Evolutionary conservation across 1,140 invertebrate genomes (phyloP).

Genomic region (Diabrotica undecimpunctata): DNA sequence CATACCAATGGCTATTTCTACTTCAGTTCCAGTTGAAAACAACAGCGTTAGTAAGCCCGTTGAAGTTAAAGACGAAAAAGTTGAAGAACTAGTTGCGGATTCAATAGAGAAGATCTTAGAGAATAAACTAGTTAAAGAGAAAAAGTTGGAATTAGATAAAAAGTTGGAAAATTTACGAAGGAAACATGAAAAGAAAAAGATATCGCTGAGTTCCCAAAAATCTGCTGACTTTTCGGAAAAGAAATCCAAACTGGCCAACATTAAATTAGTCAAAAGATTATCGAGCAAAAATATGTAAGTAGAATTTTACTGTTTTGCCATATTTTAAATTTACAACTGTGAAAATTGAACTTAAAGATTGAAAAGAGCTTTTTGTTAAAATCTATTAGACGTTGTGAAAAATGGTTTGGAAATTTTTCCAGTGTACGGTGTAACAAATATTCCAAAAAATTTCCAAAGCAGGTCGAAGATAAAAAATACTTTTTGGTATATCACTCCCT

Average conservation of each 20-base stretch:
- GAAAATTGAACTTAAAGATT: too few species aligned
- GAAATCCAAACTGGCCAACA: conserved; percentile 68
- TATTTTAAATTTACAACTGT: background rate
- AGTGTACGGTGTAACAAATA: too few species aligned
- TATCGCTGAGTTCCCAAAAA: conserved; percentile 58
- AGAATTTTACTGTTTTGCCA: background rate
- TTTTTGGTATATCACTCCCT: too few species aligned
- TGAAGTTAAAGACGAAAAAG: conserved; percentile 39
- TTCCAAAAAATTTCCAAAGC: too few species aligned
- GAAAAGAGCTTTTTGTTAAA: too few species aligned
- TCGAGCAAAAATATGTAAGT: conserved; percentile 75
- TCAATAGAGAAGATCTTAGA: conserved; percentile 75
- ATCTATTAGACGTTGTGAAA: background rate
- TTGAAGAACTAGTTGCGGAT: conserved; percentile 68
- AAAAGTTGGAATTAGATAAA: conserved; percentile 78
- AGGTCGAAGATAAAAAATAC: too few species aligned
- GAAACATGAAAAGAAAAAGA: conserved; percentile 81
- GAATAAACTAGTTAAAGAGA: conserved; percentile 73
- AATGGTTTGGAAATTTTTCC: background rate
- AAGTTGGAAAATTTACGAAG: conserved; percentile 79
- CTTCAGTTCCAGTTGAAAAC: conserved; percentile 21
- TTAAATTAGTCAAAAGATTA: conserved; percentile 72
- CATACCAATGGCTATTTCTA: conserved; percentile 9
- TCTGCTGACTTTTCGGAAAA: conserved; percentile 60
- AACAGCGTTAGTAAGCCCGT: conserved; percentile 35